These are phyloP conservation scores for Brachionus plicatilis DNA, from an alignment of 1,140 invertebrate genomes.

Conservation along the genomic window DNA sequence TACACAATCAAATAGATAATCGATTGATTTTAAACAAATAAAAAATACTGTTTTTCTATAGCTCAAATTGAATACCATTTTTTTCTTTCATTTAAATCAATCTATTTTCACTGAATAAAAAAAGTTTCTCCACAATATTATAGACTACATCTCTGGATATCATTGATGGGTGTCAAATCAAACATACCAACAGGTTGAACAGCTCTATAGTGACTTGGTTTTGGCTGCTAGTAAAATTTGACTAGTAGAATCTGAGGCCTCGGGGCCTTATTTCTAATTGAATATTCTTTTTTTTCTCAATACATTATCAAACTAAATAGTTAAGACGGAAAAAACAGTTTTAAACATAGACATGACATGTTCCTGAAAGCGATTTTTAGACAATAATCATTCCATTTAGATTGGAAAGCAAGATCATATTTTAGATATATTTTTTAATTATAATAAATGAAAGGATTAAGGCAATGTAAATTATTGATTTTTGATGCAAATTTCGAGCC, in stretches of 20 bases:
- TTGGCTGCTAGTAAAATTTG: no score
- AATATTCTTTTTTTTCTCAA: not conserved
- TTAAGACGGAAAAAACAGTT: not conserved
- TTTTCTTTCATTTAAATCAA: no score
- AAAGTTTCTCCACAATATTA: no score
- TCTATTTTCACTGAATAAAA: no score
- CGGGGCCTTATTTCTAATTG: not conserved
- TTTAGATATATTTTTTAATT: not conserved
- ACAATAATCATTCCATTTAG: not conserved
- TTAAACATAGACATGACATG: not conserved
- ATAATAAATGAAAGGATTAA: constrained; percentile 2
- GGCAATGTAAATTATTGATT: not conserved
- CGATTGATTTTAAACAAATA: no score
- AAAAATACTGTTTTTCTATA: no score
- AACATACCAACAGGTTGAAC: no score
- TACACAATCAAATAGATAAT: no score
- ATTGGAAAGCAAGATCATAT: not conserved
- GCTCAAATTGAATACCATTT: no score
- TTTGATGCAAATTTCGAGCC: not conserved
- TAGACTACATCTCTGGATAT: no score
- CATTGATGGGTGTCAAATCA: no score
- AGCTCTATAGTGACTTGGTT: no score
- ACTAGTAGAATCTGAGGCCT: not conserved
- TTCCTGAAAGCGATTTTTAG: not conserved
- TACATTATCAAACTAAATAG: not conserved